Conservation (phyloP, 2,113 vertebrate genomes). For the Maccullochella peelii region DNA sequence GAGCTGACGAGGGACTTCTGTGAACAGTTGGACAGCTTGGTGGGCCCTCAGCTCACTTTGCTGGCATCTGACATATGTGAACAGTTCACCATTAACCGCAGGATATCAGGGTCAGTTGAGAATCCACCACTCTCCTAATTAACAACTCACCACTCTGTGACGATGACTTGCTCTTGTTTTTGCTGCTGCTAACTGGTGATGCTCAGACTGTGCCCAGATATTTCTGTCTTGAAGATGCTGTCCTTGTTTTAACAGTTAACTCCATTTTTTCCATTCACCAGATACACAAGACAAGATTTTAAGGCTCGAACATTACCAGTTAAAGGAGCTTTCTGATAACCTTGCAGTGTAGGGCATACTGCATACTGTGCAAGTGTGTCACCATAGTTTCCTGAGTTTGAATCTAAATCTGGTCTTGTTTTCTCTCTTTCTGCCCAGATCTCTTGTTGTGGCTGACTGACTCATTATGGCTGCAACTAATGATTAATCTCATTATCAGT, state of each 20-base stretch:
- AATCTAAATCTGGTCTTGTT: background rate
- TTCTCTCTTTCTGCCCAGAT: background rate
- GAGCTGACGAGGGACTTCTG: slow-evolving; percentile 94
- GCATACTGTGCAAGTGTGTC: background rate
- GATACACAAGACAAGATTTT: background rate
- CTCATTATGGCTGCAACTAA: too few relatives aligned
- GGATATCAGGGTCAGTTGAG: slow-evolving; percentile 91
- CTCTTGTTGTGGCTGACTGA: background rate
- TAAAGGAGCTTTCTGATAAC: background rate
- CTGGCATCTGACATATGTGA: slow-evolving; percentile 98
- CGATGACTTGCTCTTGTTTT: background rate
- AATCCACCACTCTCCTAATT: background rate
- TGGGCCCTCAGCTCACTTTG: slow-evolving; percentile 97
- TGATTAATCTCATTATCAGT: background rate
- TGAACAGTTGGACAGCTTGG: slow-evolving; percentile 92
- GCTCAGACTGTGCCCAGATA: background rate
- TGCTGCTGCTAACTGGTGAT: background rate
- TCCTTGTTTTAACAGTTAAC: background rate
- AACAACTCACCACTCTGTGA: background rate
- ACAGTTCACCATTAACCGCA: slow-evolving; percentile 96
- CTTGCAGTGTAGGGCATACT: background rate
- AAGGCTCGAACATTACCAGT: background rate
- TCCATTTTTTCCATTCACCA: too few relatives aligned
- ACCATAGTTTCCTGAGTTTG: background rate
- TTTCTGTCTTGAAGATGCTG: too few relatives aligned